Evolutionary conservation across 2,888 invertebrate genomes (phyloP), one percentile per base, ranked within the genome.

Genomic region (Aquatica leii): DNA sequence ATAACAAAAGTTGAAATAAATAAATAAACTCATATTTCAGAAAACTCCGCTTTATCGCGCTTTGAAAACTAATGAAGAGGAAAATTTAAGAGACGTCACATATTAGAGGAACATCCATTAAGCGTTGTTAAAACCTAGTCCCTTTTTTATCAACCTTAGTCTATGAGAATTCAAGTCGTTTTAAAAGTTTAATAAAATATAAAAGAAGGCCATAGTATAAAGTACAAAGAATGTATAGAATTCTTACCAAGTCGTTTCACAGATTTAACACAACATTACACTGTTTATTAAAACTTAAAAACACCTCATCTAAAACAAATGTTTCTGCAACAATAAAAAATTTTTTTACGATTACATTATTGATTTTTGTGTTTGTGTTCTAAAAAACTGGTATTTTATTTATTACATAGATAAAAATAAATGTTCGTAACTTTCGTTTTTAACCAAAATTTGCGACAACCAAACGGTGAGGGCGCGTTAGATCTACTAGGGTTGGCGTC

Each of bases 401-500:
- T 20, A 40, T 54, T 21, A 18, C 37, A 54, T 40, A 6, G n/a
- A n/a, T 40, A 21, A 11, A 18, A 2, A 49, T 20, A 18, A n/a
- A n/a, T 12, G 14, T 50, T 37, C 58, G 54, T 54, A 58, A 58
- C 48, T 63, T 58, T 53, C 49, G 31, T 41, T 58, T 53, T n/a
- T 58, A 46, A 31, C 35, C 53, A 40, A 48, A 34, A 58, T 55
- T 63, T 53, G 14, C 46, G 51, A 31, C 53, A 35, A 60, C 63
- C 60, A 60, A 59, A 55, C 65, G 59, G 55, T 53, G 60, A 35
- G 66, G 60, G 54, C 60, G 69, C 62, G 52, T 62, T 64, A 34
- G 62, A 62, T 66, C 59, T 58, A 69, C 69, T 69, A 68, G 68
- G 69, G 66, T 61, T 61, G 65, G 65, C 65, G 61, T 62, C 66